A percentile compares a stretch with the other conserved stretches of the same genome.
These are phyloP conservation scores for Dysmachus trigonus DNA, from an alignment of 2,888 invertebrate species.

Conservation along the genomic window DNA sequence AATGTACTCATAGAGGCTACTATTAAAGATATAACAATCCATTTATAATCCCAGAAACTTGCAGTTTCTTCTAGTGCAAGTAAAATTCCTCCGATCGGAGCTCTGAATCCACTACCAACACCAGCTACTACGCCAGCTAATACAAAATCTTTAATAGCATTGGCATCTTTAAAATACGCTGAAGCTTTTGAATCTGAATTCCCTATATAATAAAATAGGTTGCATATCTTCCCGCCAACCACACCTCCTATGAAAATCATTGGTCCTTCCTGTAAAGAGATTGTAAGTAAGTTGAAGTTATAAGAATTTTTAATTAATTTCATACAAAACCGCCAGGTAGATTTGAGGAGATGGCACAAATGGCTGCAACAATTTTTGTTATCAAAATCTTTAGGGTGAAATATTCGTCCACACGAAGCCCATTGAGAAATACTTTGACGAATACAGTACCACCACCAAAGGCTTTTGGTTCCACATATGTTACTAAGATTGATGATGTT, in stretches of 20 bases:
- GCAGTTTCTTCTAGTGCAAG: constrained; percentile 98
- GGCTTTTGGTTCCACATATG: neutral
- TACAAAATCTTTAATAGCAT: constrained; percentile 97
- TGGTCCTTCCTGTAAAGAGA: neutral
- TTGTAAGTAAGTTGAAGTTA: neutral
- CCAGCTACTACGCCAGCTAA: constrained; percentile 97
- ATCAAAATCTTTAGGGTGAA: neutral
- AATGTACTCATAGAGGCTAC: constrained; percentile 96
- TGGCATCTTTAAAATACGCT: constrained; percentile 92
- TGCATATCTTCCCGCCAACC: neutral
- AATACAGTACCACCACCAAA: neutral
- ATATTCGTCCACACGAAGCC: neutral
- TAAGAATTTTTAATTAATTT: neutral
- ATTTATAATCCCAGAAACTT: constrained; percentile 97
- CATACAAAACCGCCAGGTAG: neutral
- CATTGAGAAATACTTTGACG: neutral
- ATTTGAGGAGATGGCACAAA: neutral
- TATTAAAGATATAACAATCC: constrained; percentile 98
- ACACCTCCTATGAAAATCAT: neutral
- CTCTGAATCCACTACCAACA: constrained; percentile 96
- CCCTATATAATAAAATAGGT: neutral
- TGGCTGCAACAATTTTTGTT: neutral
- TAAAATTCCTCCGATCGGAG: constrained; percentile 93
- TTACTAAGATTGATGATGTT: neutral
- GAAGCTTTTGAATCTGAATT: constrained; percentile 80